Evolutionary conservation across 1,140 invertebrate genomes (phyloP).

Genomic region (Drosophila hydei): DNA sequence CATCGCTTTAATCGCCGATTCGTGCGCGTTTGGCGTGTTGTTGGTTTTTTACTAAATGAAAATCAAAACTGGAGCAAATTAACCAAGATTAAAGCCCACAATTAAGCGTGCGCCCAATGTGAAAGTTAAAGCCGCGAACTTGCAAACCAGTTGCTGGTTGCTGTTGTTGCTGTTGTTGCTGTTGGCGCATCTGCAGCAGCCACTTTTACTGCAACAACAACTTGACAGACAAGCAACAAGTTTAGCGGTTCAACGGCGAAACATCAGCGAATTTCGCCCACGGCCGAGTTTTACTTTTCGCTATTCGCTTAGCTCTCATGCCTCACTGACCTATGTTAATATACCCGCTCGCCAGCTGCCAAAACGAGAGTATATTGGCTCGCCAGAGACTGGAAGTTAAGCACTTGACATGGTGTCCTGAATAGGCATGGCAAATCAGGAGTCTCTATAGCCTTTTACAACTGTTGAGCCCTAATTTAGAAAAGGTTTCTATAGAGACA

Average conservation of each 20-base stretch:
- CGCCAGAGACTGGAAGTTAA: too few species aligned
- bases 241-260: conserved; percentile 36
- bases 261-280: conserved; percentile 31
- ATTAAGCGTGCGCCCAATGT: conserved; percentile 76
- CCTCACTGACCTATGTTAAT: conserved; percentile 80
- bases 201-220: conserved; percentile 64
- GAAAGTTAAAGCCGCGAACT: conserved; percentile 72
- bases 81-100: conserved; percentile 76
- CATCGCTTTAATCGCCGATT: conserved; percentile 41
- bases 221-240: conserved; percentile 4
- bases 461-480: too few species aligned
- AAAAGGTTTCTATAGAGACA: too few species aligned
- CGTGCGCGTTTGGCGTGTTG: conserved; percentile 27
- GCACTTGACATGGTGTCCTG: too few species aligned
- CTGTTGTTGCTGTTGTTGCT: conserved; percentile 20
- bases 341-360: not conserved
- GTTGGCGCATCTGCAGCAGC: conserved; percentile 60
- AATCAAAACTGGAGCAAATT: conserved; percentile 79
- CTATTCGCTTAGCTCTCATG: conserved; percentile 36
- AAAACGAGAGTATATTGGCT: too few species aligned
- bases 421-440: too few species aligned
- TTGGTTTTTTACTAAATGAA: conserved; percentile 20
- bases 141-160: conserved; percentile 59
- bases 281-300: conserved; percentile 15
- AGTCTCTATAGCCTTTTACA: too few species aligned